A percentile compares a stretch with the other conserved stretches of the same genome.
Conservation (phyloP, 1,140 invertebrate genomes). For the Acromyrmex echinatior region DNA sequence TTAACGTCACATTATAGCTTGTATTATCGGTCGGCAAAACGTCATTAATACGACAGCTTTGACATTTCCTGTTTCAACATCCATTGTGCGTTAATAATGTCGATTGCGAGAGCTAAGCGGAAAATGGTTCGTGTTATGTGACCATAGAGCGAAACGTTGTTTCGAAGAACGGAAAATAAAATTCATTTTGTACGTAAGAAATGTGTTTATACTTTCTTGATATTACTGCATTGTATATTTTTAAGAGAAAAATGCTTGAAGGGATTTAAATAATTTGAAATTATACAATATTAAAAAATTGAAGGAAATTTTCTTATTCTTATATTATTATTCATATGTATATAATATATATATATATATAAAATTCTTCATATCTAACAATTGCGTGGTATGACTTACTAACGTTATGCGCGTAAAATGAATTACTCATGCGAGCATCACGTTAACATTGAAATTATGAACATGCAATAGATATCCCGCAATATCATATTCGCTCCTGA, state of each 20-base stretch:
- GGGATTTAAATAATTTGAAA: neutral
- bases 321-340: neutral
- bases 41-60: conserved; percentile 67
- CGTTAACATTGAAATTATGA: conserved; percentile 62
- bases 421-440: conserved; percentile 36
- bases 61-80: conserved; percentile 55
- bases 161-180: neutral
- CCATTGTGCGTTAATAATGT: conserved; percentile 40
- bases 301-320: neutral
- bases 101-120: conserved; percentile 13
- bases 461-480: conserved; percentile 43
- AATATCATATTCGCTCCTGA: conserved; percentile 54
- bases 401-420: neutral
- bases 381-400: conserved; percentile 20
- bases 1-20: conserved; percentile 57
- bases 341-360: neutral
- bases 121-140: conserved; percentile 22
- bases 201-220: neutral
- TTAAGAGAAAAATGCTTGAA: neutral
- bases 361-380: neutral
- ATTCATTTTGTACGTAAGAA: neutral
- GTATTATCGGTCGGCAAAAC: conserved; percentile 54
- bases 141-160: neutral
- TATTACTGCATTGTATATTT: neutral
- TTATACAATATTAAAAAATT: neutral